These are phyloP conservation scores for Strix occidentalis DNA, from an alignment of 2,797 vertebrate genomes.

Conservation along the genomic window DNA sequence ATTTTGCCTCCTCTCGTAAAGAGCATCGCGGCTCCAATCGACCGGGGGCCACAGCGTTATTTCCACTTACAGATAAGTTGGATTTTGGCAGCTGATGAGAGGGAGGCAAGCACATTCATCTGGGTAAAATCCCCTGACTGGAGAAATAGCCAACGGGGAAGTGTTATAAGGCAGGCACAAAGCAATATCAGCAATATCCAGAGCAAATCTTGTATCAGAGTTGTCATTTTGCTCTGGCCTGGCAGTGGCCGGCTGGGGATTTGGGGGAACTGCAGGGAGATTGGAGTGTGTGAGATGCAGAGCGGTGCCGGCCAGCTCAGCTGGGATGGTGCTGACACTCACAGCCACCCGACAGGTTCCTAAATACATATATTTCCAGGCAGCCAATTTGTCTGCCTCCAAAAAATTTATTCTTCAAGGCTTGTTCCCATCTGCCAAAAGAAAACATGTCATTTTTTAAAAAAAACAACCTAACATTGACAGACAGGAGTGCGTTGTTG, in stretches of 20 bases:
- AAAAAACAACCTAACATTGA: slow-evolving; percentile 25
- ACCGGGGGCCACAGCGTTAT: not conserved
- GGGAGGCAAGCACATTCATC: slow-evolving; percentile 12
- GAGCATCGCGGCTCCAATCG: not conserved
- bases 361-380: slow-evolving; percentile 45
- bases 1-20: not conserved
- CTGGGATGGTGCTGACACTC: slow-evolving; percentile 17
- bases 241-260: not conserved
- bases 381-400: slow-evolving; percentile 63
- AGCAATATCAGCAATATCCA: slow-evolving; percentile 61
- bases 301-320: not conserved
- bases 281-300: not conserved
- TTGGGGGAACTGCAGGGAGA: not conserved
- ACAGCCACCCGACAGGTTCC: slow-evolving; percentile 29
- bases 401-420: slow-evolving; percentile 65
- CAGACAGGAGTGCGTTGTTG: slow-evolving; percentile 15
- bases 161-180: slow-evolving; percentile 47
- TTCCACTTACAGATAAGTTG: slow-evolving; percentile 40
- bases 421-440: slow-evolving; percentile 66
- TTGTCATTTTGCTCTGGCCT: not conserved
- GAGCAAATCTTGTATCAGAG: slow-evolving; percentile 30
- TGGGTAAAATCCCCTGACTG: slow-evolving; percentile 33
- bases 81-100: slow-evolving; percentile 13
- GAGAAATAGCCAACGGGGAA: slow-evolving; percentile 46
- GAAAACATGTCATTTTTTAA: slow-evolving; percentile 67